Base-by-base conservation (phyloP, 2,888 invertebrate genomes). In the Platycheirus rosarum region DNA sequence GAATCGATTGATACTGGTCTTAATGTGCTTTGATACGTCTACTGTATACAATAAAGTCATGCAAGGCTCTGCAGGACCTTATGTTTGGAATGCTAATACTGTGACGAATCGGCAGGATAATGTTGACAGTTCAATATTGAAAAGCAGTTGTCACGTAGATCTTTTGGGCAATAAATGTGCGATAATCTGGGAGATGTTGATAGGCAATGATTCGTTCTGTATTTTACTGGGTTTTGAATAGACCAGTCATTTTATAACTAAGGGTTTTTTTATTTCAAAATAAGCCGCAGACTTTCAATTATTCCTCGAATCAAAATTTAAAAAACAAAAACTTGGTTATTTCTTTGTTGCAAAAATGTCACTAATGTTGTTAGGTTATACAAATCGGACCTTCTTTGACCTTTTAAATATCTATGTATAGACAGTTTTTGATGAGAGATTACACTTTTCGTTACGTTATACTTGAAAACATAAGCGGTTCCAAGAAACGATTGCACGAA, bases 1-100 rank as follows among this genome's bases (percentile, higher is more conserved):
- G 88, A 90, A 90, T 88, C 87, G 86, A 88, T 89, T 89, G 85
- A 73, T 82, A 65, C 37, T 71, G 82, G 82, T 73, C 73, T 68
- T 82, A 82, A 82, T 82, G 77, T 77, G 49, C 75, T 76, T 76
- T 75, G 80, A 80, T 76, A 80, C 75, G 73, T 73, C 18, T 40
- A 13, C 23, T 60, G 66, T 66, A 23, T 11, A 29, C 44, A 53
- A 74, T 68, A 60, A 29, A 60, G 37, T 55, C 32, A 37, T 32
- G 29, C 44, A 18, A 20, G 9, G 23, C 14, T 42, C 26, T 42
- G 16, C 20, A 79, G 49, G 62, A 65, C 44, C 62, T 13, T 48
- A 63, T 73, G 35, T 46, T 62, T 57, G 69, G 16, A 40, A 71
- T 51, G 49, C 42, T 20, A 42, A 55, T 49, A 62, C 71, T 77